Evolutionary conservation across 2,797 vertebrate species (phyloP).

Genomic region (Astyanax mexicanus): DNA sequence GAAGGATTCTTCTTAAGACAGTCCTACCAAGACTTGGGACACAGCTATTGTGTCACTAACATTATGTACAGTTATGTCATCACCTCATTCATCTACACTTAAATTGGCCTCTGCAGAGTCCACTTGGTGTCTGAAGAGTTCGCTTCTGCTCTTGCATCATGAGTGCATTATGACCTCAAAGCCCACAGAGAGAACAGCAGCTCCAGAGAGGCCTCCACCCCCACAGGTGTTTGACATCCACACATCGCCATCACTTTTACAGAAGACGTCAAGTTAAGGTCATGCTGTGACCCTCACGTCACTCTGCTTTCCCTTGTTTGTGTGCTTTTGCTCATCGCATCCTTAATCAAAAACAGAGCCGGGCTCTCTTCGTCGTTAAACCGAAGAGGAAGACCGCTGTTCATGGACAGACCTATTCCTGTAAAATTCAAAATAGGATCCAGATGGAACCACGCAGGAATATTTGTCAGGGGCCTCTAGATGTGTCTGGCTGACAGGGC

Average conservation of each 20-base stretch:
- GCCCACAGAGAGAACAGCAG: constrained; percentile 10
- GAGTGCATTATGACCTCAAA: constrained; percentile 22
- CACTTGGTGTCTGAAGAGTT: constrained; percentile 6
- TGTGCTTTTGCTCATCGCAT: background rate
- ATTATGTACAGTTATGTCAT: background rate
- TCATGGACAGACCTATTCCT: constrained; percentile 13
- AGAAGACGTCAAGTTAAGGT: background rate
- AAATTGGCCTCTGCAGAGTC: background rate
- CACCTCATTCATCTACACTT: background rate
- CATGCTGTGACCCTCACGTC: background rate
- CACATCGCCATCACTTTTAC: background rate
- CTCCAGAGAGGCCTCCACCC: background rate
- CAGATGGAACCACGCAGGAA: constrained; percentile 37
- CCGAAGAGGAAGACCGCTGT: constrained; percentile 27
- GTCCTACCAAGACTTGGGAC: background rate
- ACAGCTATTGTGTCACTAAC: background rate
- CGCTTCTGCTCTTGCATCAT: background rate
- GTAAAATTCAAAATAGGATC: constrained; percentile 16
- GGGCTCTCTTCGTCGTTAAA: background rate
- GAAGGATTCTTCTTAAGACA: no score
- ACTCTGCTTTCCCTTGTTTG: background rate
- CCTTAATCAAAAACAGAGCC: constrained; percentile 32
- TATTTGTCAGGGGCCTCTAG: background rate
- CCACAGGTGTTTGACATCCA: constrained; percentile 26
- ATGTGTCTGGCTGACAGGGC: constrained; percentile 66